Conservation (phyloP, 37 sponge, comb jelly and placozoan species). For the Amphimedon queenslandica region DNA sequence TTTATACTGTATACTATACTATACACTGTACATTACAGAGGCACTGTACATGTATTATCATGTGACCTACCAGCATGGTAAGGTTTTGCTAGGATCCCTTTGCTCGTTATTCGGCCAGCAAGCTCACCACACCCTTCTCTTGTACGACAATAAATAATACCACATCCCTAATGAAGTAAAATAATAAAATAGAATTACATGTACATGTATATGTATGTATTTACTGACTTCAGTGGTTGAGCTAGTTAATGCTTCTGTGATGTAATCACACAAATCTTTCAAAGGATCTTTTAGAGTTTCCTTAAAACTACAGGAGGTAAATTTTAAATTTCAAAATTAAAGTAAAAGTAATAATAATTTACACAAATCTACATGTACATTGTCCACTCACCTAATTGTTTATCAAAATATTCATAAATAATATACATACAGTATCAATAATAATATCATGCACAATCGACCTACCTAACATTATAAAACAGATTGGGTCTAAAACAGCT, state of each 20-base stretch:
- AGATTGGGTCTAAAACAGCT: conserved; percentile 78
- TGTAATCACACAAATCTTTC: conserved; percentile 62
- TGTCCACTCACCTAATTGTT: background rate
- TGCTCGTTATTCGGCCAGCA: conserved; percentile 63
- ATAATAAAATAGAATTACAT: background rate
- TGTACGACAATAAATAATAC: conserved; percentile 91
- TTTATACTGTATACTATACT: background rate
- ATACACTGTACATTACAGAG: background rate
- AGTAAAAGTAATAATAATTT: no score
- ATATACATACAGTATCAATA: background rate
- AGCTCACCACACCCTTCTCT: conserved; percentile 72
- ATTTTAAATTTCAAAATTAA: background rate
- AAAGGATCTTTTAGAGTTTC: conserved; percentile 66
- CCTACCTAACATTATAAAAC: conserved; percentile 83
- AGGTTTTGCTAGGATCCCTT: conserved; percentile 70
- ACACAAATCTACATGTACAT: background rate
- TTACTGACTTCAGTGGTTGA: background rate
- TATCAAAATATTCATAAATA: background rate
- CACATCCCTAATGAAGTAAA: conserved; percentile 71
- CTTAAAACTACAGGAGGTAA: conserved; percentile 24
- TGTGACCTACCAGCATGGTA: conserved; percentile 93
- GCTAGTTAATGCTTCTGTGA: conserved; percentile 13
- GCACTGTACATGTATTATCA: background rate
- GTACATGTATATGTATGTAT: background rate
- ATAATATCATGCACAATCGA: no score